Percentiles rank a stretch among this genome's conserved stretches.
Conservation (phyloP, 1,140 invertebrate species). For the Aradophagus sp. region DNA sequence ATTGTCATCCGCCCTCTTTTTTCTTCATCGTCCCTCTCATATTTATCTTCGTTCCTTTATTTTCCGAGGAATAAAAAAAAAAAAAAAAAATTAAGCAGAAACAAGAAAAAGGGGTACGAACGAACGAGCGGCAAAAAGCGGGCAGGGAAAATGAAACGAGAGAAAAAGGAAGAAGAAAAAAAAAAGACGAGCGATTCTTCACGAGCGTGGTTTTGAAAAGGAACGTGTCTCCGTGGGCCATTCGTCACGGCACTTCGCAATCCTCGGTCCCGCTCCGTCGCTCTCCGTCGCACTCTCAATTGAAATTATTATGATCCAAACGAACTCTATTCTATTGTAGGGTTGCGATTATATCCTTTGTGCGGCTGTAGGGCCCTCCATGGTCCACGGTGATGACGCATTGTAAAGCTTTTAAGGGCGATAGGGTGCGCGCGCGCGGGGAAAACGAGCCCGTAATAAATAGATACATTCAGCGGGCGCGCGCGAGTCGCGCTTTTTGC, state of each 20-base stretch:
- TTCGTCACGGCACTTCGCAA: conserved; percentile 58
- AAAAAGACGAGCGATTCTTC: conserved; percentile 35
- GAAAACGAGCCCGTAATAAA: conserved; percentile 65
- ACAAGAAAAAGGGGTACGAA: background rate
- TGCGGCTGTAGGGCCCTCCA: conserved; percentile 64
- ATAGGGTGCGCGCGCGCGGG: conserved; percentile 56
- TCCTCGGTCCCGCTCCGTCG: conserved; percentile 24
- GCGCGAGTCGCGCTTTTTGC: conserved; percentile 31
- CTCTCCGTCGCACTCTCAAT: conserved; percentile 60
- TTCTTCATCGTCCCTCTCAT: too few species aligned
- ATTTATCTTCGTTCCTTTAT: too few species aligned
- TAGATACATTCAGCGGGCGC: conserved; percentile 58
- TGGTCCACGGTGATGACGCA: conserved; percentile 68
- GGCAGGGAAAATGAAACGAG: background rate
- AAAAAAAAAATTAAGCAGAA: background rate
- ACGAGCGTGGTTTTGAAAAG: conserved; percentile 49
- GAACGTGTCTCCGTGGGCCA: conserved; percentile 20
- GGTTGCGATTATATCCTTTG: conserved; percentile 72
- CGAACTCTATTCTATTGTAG: conserved; percentile 70
- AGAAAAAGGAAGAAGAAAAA: conserved; percentile 3
- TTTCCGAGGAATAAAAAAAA: too few species aligned
- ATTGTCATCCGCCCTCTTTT: too few species aligned
- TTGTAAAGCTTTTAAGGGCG: conserved; percentile 70
- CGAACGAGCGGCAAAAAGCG: background rate
- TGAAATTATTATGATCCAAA: conserved; percentile 73